Conservation (phyloP, 2,888 invertebrate genomes). For the Mythimna pallens region DNA sequence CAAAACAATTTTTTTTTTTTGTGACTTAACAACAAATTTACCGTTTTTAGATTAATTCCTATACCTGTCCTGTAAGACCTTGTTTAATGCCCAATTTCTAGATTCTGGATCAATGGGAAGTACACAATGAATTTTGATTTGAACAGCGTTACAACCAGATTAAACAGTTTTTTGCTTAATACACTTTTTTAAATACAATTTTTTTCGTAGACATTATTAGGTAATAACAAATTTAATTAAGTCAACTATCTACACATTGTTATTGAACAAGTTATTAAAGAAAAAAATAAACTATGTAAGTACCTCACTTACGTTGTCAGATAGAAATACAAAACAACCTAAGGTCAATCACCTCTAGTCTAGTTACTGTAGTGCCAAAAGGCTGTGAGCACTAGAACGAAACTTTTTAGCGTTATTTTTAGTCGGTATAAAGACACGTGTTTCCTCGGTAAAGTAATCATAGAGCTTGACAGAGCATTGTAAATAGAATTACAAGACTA, state of each 20-base stretch:
- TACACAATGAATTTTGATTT: too few relatives aligned
- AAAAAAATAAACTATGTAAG: neutral
- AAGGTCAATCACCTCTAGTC: slow-evolving; percentile 34
- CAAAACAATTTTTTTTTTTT: too few relatives aligned
- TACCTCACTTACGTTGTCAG: neutral
- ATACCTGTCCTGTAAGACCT: too few relatives aligned
- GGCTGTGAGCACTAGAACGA: neutral
- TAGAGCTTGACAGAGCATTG: neutral
- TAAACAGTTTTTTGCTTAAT: too few relatives aligned
- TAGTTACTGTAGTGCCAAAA: slow-evolving; percentile 25
- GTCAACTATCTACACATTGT: neutral
- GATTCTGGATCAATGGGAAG: too few relatives aligned
- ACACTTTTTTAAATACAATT: too few relatives aligned
- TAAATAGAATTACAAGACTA: too few relatives aligned
- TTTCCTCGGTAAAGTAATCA: slow-evolving; percentile 43
- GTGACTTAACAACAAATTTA: too few relatives aligned
- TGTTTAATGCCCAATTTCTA: too few relatives aligned
- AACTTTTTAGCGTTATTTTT: slow-evolving; percentile 25
- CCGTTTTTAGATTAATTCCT: too few relatives aligned
- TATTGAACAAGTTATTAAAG: neutral
- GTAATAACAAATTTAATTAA: slow-evolving; percentile 9
- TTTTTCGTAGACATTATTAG: too few relatives aligned
- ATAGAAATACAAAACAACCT: slow-evolving; percentile 8
- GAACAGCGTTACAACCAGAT: too few relatives aligned
- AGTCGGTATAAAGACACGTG: slow-evolving; percentile 17